A percentile compares a stretch with the other conserved stretches of the same genome.
phyloP scores from a whole-genome alignment of 2,113 vertebrate species.

The Panthera tigris region DNA sequence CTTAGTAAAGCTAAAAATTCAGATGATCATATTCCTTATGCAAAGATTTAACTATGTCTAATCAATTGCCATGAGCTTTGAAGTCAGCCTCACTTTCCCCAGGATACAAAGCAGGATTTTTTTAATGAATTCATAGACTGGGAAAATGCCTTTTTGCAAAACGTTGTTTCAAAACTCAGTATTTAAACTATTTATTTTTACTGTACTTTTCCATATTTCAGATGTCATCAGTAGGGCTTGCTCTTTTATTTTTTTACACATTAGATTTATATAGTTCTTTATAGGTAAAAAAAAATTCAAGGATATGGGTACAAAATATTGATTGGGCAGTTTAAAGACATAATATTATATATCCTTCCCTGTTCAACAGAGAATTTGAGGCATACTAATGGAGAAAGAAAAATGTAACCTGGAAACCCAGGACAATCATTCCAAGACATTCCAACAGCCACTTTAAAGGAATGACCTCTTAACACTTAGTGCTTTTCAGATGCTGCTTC shows the following conservation, averaged over 20 bases:
- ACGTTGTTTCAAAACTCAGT: neutral
- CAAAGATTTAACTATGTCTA: constrained; percentile 8
- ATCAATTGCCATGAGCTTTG: neutral
- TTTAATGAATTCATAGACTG: neutral
- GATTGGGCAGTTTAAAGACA: neutral
- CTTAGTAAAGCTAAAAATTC: neutral
- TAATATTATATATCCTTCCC: neutral
- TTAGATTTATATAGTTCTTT: neutral
- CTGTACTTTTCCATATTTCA: neutral
- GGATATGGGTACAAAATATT: neutral
- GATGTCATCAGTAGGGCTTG: neutral
- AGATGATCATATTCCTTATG: neutral
- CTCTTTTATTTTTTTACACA: neutral
- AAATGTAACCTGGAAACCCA: neutral
- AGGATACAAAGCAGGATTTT: neutral
- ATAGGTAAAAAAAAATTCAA: neutral
- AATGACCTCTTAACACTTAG: neutral
- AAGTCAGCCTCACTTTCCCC: neutral
- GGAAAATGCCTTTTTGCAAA: neutral
- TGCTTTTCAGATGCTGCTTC: neutral
- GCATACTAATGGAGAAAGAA: neutral
- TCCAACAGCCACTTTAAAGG: neutral
- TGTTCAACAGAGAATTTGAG: neutral
- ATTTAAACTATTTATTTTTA: constrained; percentile 3
- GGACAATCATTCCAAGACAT: neutral